Base-by-base conservation (phyloP, 2,113 vertebrate genomes). In the Cyanocitta stelleri region DNA sequence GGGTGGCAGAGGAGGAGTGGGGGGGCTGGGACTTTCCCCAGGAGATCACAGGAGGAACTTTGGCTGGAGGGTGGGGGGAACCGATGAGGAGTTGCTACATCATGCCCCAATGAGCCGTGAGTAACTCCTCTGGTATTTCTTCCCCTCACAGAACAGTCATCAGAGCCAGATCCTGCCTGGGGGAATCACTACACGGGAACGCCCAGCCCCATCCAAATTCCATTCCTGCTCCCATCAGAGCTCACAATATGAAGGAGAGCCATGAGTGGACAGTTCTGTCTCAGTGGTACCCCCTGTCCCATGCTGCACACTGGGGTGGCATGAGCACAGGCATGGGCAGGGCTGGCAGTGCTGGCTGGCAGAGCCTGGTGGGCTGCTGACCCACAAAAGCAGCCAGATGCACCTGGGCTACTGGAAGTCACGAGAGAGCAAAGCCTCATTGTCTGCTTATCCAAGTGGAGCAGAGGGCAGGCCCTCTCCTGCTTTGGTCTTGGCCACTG, bases 51-150 rank as follows among this genome's bases (percentile, higher is more conserved):
- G 89, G 89, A 95, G 89, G 78, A 96, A 96, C 91, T 95, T 93
- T 96, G 74, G 89, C 93, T 92, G 86, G 86, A 96, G 96, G 92
- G 86, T 76, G 92, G 90, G 96, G 95, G 93, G 93, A 91, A 90
- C 95, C 51, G 27, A 93, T 90, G 83, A 93, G 95, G 96, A 97
- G 95, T 95, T 97, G 96, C 95, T 97, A 95, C 94, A 95, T 96
- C 96, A 96, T 97, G 96, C 96, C 96, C 86, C 95, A 92, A 0
- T 96, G 63, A 95, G 94, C 87, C 4, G 5, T 97, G 97, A 97
- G 96, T 97, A 97, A 97, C 95, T 95, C 84, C 93, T 97, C 76
- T 93, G 96, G 96, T 97, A 97, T 97, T 96, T 96, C 83, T 96
- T 96, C 86, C 90, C 89, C 35, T 56, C 62, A 39, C 81, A 90